Evolutionary conservation across 2,113 vertebrate genomes (phyloP), one percentile per base, ranked within the genome.

Genomic region (Taurulus bubalis): DNA sequence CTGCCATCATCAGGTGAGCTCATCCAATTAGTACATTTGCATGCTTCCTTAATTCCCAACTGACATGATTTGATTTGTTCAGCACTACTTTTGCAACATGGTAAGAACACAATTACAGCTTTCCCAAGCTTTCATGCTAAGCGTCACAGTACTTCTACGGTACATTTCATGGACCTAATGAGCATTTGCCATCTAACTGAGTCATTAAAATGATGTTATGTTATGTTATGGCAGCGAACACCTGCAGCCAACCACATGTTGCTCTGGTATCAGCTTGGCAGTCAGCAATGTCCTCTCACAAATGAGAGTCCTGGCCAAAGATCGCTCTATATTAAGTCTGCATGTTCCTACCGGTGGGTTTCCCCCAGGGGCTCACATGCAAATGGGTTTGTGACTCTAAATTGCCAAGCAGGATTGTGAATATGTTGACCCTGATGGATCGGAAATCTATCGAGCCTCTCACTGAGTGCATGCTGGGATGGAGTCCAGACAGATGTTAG

Each of bases 21-120:
- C 53, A 87, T 82, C 80, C 75, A 75, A 64, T 87, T 87, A 51
- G 30, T 56, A 63, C 38, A 80, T 83, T 77, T 77, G 47, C 49
- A 80, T 80, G 77, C 60, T 66, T 75, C 58, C 26, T 87, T 84
- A 73, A 88, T 84, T 86, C 72, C 69, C 40, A 16, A 18, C 72
- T 75, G 75, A 87, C 73, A 56, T 80, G 70, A 81, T 83, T 85
- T 56, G 51, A 87, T 86, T 83, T 83, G 65, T 68, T 81, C 72
- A 65, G 30, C 14, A 8, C 53, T 30, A 26, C 71, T 73, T 77
- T 76, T 66, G 47, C 34, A 77, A 79, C 66, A 78, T 49, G 8
- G 70, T 66, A 16, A 40, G 53, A 38, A 51, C 51, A 38, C 40
- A 47, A 72, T 56, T 47, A 49, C 15, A 45, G 60, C 45, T 30